Percentiles rank a stretch among this genome's conserved stretches.
Evolutionary conservation across 1,140 invertebrate genomes (phyloP).

Genomic region (Drosophila yakuba): DNA sequence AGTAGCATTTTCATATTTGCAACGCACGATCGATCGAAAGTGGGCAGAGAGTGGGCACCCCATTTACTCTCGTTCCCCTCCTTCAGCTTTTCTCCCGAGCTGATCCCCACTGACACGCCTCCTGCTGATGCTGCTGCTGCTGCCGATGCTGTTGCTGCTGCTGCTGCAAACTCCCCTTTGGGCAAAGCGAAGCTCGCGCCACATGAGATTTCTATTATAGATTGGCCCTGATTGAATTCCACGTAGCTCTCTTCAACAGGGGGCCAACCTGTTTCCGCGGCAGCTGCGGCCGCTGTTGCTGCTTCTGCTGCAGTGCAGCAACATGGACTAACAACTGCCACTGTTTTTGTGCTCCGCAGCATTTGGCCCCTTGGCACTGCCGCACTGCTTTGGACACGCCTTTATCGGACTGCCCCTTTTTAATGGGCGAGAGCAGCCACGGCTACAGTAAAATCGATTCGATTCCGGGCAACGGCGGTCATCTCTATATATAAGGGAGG

Average conservation of each 20-base stretch:
- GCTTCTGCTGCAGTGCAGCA: slow-evolving; percentile 12
- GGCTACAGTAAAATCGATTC: slow-evolving; percentile 59
- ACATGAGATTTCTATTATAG: slow-evolving; percentile 83
- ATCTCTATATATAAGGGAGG: slow-evolving; percentile 79
- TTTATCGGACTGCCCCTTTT: slow-evolving; percentile 49
- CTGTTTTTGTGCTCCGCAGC: slow-evolving; percentile 26
- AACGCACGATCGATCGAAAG: slow-evolving; percentile 82
- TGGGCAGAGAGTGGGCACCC: slow-evolving; percentile 58
- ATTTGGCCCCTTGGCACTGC: not conserved
- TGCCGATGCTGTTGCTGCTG: slow-evolving; percentile 7
- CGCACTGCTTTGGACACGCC: slow-evolving; percentile 33
- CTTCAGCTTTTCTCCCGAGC: not conserved
- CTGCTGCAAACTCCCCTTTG: slow-evolving; percentile 45
- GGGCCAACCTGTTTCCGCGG: slow-evolving; percentile 66
- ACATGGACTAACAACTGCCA: slow-evolving; percentile 57
- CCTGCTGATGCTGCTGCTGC: slow-evolving; percentile 38
- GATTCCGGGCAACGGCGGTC: slow-evolving; percentile 46
- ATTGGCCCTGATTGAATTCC: slow-evolving; percentile 83
- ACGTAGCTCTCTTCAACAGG: slow-evolving; percentile 37
- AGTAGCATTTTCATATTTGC: slow-evolving; percentile 84
- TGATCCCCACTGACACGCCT: slow-evolving; percentile 31
- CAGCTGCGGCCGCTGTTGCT: slow-evolving; percentile 24
- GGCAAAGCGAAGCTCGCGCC: slow-evolving; percentile 56
- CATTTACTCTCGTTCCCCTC: too few relatives aligned
- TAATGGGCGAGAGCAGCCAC: slow-evolving; percentile 14